These are phyloP conservation scores for Xenops minutus DNA, from an alignment of 2,797 vertebrate genomes.

Conservation along the genomic window DNA sequence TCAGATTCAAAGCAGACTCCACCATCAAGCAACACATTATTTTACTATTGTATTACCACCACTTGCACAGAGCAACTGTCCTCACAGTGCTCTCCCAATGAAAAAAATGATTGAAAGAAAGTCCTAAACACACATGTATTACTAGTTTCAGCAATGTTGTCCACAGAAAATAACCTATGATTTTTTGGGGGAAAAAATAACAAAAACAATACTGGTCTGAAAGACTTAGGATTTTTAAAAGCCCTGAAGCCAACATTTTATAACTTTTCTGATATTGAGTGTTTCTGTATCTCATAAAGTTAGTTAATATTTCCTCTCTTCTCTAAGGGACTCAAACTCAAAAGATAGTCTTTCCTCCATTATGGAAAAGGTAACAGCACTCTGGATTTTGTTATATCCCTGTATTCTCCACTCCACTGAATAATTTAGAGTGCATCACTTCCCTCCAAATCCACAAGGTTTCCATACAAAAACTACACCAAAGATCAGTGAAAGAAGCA, in stretches of 20 bases:
- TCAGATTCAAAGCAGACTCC: not conserved
- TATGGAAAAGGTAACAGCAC: not conserved
- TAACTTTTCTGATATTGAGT: not conserved
- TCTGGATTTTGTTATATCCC: not conserved
- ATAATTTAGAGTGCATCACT: not conserved
- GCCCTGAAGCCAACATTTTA: not conserved
- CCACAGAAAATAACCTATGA: not conserved
- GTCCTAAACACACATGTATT: not conserved
- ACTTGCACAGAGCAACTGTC: not conserved
- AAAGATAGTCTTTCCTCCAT: not conserved
- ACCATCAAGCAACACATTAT: not conserved
- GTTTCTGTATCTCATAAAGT: not conserved
- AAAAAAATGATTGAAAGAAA: not conserved
- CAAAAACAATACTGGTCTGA: not conserved
- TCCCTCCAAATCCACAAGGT: not conserved
- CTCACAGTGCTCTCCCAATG: accelerated
- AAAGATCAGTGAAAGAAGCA: not conserved
- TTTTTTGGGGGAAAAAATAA: accelerated
- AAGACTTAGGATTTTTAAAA: not conserved
- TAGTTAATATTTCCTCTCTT: not conserved
- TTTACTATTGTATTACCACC: not conserved
- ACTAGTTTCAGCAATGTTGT: not conserved
- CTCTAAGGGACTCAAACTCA: not conserved
- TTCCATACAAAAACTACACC: not conserved
- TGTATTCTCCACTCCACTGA: not conserved